Conservation (phyloP, 1,140 invertebrate species). For the Pseudomyrmex sp. region DNA sequence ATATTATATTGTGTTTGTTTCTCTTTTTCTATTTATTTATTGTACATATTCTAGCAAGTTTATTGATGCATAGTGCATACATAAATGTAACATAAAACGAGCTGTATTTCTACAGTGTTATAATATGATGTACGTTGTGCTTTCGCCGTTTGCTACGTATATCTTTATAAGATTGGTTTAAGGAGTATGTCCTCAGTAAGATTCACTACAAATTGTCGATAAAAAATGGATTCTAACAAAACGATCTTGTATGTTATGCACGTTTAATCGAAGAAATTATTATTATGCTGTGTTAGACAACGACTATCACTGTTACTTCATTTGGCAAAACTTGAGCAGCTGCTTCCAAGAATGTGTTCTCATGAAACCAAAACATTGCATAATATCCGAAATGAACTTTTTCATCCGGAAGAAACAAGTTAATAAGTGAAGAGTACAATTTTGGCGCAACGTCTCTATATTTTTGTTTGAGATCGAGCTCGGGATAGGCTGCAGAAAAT, state of each 20-base stretch:
- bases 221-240: conserved; percentile 1
- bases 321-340: conserved; percentile 6
- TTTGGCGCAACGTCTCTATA: neutral
- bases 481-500: neutral
- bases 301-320: conserved; percentile 2
- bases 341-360: conserved; percentile 4
- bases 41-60: conserved; percentile 53
- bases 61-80: conserved; percentile 50
- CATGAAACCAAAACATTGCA: neutral
- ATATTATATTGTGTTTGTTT: conserved; percentile 10
- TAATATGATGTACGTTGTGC: conserved; percentile 47
- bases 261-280: conserved; percentile 39
- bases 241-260: conserved; percentile 27
- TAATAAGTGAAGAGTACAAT: conserved; percentile 10
- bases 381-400: conserved; percentile 22
- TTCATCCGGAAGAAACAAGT: neutral
- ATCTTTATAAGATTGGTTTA: conserved; percentile 28
- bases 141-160: conserved; percentile 51
- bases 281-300: conserved; percentile 24
- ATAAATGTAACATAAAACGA: conserved; percentile 43
- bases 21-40: conserved; percentile 54
- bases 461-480: conserved; percentile 17
- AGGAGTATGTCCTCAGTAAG: conserved; percentile 25
- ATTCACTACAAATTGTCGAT: conserved; percentile 20
- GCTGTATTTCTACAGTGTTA: conserved; percentile 44